Conservation (phyloP, 2,797 vertebrate genomes). For the Cyprinella venusta region DNA sequence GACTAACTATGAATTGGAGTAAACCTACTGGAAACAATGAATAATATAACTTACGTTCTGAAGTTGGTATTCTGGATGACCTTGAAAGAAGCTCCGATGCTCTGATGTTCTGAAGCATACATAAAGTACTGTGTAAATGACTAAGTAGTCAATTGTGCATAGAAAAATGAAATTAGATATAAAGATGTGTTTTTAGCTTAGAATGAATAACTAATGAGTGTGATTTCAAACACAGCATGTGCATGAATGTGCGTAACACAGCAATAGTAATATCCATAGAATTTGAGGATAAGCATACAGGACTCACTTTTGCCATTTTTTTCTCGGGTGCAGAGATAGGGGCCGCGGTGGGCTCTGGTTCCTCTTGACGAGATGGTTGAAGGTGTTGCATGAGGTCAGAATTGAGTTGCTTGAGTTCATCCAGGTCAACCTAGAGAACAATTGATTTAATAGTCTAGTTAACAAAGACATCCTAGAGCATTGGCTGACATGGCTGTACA, state of each 20-base stretch:
- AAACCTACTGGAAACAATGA: background rate
- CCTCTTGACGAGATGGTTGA: conserved; percentile 48
- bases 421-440: conserved; percentile 69
- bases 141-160: background rate
- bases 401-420: conserved; percentile 72
- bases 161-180: background rate
- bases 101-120: conserved; percentile 73
- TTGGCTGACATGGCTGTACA: background rate
- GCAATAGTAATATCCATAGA: background rate
- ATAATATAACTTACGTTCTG: conserved; percentile 78
- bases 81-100: conserved; percentile 79
- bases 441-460: background rate
- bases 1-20: background rate
- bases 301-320: conserved; percentile 66
- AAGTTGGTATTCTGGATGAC: conserved; percentile 86
- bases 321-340: background rate
- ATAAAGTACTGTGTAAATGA: background rate
- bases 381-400: conserved; percentile 70
- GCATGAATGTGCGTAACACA: background rate
- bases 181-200: background rate
- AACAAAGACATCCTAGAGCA: background rate
- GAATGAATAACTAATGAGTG: background rate
- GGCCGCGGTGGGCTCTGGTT: conserved; percentile 2
- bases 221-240: background rate
- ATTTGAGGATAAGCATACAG: background rate